These are phyloP conservation scores for Cremastinae sp. DNA, from an alignment of 2,888 invertebrate genomes.

Conservation along the genomic window DNA sequence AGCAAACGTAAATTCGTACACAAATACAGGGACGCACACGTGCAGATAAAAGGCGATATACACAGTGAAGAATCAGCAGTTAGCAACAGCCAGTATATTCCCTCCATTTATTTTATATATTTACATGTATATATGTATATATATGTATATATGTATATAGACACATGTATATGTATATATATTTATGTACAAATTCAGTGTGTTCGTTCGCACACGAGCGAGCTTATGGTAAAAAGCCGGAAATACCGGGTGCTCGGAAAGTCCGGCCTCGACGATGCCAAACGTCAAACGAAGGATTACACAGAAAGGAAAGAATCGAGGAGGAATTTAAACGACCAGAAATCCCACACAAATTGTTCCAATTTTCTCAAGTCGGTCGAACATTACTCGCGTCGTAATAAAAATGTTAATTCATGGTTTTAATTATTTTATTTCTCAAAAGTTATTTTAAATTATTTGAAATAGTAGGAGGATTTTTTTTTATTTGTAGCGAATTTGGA, in stretches of 20 bases:
- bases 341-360: no score
- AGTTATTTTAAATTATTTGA: no score
- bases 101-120: slow-evolving; percentile 26
- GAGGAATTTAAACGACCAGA: slow-evolving; percentile 23
- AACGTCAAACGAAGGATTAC: slow-evolving; percentile 36
- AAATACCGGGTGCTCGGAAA: slow-evolving; percentile 75
- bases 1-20: slow-evolving; percentile 46
- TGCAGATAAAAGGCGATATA: slow-evolving; percentile 16
- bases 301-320: slow-evolving; percentile 31
- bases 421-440: background rate
- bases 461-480: no score
- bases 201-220: background rate
- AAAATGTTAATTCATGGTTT: no score
- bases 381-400: no score
- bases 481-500: no score
- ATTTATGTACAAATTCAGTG: slow-evolving; percentile 8
- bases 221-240: slow-evolving; percentile 64
- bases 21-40: background rate
- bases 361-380: no score
- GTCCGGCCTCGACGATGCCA: slow-evolving; percentile 40
- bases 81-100: slow-evolving; percentile 52
- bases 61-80: slow-evolving; percentile 56
- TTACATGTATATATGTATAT: slow-evolving; percentile 22
- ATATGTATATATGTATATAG: slow-evolving; percentile 20
- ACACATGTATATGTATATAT: slow-evolving; percentile 6